Evolutionary conservation across 2,888 invertebrate species (phyloP).

Genomic region (Periphyllus acericola): DNA sequence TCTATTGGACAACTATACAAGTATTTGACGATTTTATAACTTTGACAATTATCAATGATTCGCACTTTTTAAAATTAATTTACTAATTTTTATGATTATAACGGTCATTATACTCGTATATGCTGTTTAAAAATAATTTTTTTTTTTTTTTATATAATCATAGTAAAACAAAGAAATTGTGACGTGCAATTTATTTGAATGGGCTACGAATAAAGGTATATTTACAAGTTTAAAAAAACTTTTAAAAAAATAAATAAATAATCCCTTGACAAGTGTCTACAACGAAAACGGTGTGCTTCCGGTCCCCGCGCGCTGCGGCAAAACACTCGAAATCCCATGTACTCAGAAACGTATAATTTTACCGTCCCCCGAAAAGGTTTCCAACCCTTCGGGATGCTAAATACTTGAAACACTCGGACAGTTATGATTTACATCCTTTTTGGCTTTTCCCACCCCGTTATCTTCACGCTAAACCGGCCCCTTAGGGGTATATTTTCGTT

Average conservation of each 20-base stretch:
- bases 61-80: too few species aligned
- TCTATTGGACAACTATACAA: too few species aligned
- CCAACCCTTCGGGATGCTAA: slow-evolving; percentile 52
- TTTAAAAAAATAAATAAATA: neutral
- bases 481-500: slow-evolving; percentile 32
- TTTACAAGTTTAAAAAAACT: neutral
- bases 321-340: slow-evolving; percentile 59
- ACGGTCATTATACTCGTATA: too few species aligned
- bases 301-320: slow-evolving; percentile 37
- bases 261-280: slow-evolving; percentile 50
- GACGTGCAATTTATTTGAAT: neutral
- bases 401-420: slow-evolving; percentile 57
- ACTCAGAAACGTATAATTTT: slow-evolving; percentile 48
- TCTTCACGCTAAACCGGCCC: slow-evolving; percentile 48
- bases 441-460: slow-evolving; percentile 48
- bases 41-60: too few species aligned
- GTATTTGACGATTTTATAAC: too few species aligned
- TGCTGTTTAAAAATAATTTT: too few species aligned
- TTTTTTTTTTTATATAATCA: too few species aligned
- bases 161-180: too few species aligned
- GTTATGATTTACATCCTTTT: slow-evolving; percentile 60
- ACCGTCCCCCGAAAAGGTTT: slow-evolving; percentile 48
- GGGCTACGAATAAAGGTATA: neutral
- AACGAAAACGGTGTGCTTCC: slow-evolving; percentile 41
- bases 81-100: too few species aligned